These are phyloP conservation scores for Coregonus ussuriensis DNA, from an alignment of 2,797 vertebrate species.

Conservation along the genomic window DNA sequence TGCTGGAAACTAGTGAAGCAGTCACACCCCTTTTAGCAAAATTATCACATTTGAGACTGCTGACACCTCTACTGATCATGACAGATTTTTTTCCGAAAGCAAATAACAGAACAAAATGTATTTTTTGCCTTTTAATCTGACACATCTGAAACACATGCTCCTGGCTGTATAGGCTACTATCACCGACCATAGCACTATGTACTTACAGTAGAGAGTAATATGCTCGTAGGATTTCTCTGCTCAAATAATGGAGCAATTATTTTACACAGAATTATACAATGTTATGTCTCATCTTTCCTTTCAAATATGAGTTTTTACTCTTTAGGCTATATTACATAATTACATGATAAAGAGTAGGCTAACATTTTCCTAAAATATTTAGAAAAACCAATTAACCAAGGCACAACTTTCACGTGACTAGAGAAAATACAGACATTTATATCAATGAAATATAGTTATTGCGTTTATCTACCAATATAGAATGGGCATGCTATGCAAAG, in stretches of 20 bases:
- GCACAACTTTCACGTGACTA: conserved; percentile 67
- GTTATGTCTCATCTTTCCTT: neutral
- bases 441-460: conserved; percentile 48
- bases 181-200: neutral
- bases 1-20: conserved; percentile 58
- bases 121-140: neutral
- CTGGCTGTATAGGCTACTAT: neutral
- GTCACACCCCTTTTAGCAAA: conserved; percentile 72
- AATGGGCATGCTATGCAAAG: conserved; percentile 33
- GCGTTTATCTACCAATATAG: conserved; percentile 39
- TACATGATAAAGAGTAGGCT: neutral
- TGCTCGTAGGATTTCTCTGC: neutral
- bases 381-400: conserved; percentile 34
- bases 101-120: neutral
- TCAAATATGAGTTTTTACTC: neutral
- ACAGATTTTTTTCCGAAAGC: neutral
- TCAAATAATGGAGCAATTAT: neutral
- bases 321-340: too few relatives aligned
- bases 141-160: neutral
- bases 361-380: neutral
- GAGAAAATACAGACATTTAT: conserved; percentile 62
- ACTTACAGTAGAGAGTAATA: neutral
- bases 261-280: neutral
- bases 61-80: neutral
- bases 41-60: conserved; percentile 65